Base-by-base conservation (phyloP, 2,113 vertebrate genomes). In the Campylomormyrus tamandua region DNA sequence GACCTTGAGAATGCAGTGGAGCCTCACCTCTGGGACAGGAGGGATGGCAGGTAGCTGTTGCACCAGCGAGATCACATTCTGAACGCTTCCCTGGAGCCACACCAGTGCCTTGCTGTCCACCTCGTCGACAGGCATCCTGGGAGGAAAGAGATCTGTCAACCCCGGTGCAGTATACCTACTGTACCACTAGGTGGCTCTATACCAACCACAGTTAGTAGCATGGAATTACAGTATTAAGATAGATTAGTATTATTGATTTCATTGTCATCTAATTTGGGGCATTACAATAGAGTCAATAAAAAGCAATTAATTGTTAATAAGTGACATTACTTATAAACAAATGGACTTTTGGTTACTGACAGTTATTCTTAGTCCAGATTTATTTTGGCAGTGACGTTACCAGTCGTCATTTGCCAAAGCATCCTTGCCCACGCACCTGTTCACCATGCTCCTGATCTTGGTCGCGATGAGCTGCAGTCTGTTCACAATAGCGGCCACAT, bases 381-480 rank as follows among this genome's bases (percentile, higher is more conserved):
- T 31, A 74, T 31, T 31, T 74, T 35, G 27, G 10, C 31, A 31
- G 70, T 39, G 31, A 39, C 5, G 70, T 39, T 17, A 15, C 31
- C 27, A 31, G 24, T 31, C 15, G 27, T 62, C 9, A 98, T 97
- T 97, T 97, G 91, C 87, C 93, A 9, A 94, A 90, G 62, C 94
- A 94, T 92, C 13, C 77, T 10, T 19, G 42, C 45, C 83, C 39
- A 48, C 83, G 2, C 42, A 84, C 83, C 97, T 96, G 93, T 89
- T 93, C 15, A 95, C 94, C 94, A 98, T 93, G 89, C 93, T 92
- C 90, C 94, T 95, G 90, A 98, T 92, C 92, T 96, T 97, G 50
- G 95, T 95, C 91, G 96, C 95, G 17, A 96, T 89, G 2, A 92
- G 93, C 84, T 96, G 96, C 74, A 99, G 96, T 90, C 95, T 97